phyloP scores from a whole-genome alignment of 92 coral and sea anemone species.

The Epizoanthus fatuus region DNA sequence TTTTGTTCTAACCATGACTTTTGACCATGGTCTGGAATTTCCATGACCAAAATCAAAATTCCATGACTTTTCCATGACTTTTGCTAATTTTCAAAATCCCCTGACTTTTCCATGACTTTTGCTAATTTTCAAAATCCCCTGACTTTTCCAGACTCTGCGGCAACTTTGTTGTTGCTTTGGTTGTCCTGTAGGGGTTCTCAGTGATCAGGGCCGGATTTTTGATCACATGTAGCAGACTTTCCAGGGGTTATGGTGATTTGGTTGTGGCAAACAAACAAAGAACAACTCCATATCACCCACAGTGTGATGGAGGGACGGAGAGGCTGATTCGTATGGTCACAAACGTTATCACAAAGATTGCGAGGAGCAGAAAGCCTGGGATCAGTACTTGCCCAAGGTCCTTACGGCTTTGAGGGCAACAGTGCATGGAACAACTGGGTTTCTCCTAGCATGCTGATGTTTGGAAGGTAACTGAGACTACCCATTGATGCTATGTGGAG shows the following conservation, averaged over 20 bases:
- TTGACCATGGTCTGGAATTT: too few relatives aligned
- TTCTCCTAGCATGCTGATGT: constrained; percentile 55
- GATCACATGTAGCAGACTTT: neutral
- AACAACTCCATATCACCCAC: constrained; percentile 50
- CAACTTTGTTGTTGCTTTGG: constrained; percentile 21
- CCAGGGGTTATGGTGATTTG: constrained; percentile 22
- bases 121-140: neutral
- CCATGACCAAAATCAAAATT: too few relatives aligned
- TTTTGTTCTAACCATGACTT: too few relatives aligned
- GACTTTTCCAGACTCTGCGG: too few relatives aligned
- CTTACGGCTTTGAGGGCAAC: constrained; percentile 33
- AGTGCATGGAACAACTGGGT: constrained; percentile 42
- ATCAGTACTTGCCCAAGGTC: constrained; percentile 52
- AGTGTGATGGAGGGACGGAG: constrained; percentile 39
- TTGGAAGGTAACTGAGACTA: constrained; percentile 47
- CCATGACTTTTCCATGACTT: too few relatives aligned
- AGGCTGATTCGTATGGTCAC: constrained; percentile 42
- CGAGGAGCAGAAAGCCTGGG: constrained; percentile 51
- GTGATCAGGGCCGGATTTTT: constrained; percentile 62
- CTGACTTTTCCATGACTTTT: neutral
- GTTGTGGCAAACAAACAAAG: constrained; percentile 38
- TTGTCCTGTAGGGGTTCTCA: constrained; percentile 44
- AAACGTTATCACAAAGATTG: constrained; percentile 22
- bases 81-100: too few relatives aligned
- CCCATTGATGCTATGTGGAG: constrained; percentile 49